Evolutionary conservation across 2,888 invertebrate genomes (phyloP), one percentile per base, ranked within the genome.

Genomic region (Malachius bipustulatus): DNA sequence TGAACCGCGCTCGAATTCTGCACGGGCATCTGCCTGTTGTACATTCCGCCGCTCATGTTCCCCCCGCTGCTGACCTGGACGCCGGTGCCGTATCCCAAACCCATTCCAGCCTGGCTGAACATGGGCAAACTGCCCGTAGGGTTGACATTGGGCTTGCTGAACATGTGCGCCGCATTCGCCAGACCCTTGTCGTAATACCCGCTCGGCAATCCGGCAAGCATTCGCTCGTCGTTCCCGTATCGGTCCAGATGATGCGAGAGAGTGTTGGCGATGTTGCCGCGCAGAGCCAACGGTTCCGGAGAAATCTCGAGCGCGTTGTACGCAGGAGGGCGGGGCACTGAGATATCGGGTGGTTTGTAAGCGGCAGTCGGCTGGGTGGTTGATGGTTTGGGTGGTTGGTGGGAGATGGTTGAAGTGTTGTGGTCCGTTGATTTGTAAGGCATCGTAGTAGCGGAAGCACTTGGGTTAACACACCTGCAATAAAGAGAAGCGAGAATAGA

Each of bases 231-330:
- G 42, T 66, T 67, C 34, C 42, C 42, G 55, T 51, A 70, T 29
- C 74, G 58, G 47, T 75, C 75, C 30, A 74, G 62, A 57, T 75
- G 72, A 56, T 73, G 74, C 9, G 73, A 69, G 39, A 74, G 61
- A n/a, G n/a, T n/a, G 52, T 67, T 72, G 3, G 70, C 66, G 38
- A 74, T 56, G 54, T 68, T 72, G 26, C 73, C 56, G 14, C 57
- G 47, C 30, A 62, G 45, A 14, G 50, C 60, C 38, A 72, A 53
- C 27, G 66, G 64, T 33, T 73, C 72, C 37, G 72, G 61, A 27
- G 50, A 49, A 4, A 50, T 16, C 30, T 32, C 16, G 30, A 32
- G 30, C 9, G 26, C 16, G 15, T 36, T 36, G 57, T 37, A 46
- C 4, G 29, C 11, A 1, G 47, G 37, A 2, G 49, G 50, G 29